Base-by-base conservation (phyloP, 1,140 invertebrate genomes). In the Ylistrum balloti region DNA sequence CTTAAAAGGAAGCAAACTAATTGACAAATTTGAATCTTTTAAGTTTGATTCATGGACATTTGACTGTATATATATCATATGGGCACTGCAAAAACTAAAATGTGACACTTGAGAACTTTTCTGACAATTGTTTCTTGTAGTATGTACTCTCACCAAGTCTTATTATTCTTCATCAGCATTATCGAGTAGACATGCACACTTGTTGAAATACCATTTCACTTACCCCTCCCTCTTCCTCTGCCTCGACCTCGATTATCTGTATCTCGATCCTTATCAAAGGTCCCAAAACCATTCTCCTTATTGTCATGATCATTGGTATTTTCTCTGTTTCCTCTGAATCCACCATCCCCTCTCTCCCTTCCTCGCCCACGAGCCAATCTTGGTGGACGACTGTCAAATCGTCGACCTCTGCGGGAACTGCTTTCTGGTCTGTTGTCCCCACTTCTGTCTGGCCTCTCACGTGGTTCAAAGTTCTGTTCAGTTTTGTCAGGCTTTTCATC, bases 171-270 rank as follows among this genome's bases (percentile, higher is more conserved):
- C 35, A 38, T 38, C 35, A 7, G 5, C 35, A 38, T 38, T 38
- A 38, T 38, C 35, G 5, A 38, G 35, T 38, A 38, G 5, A 38
- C 35, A 38, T 38, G 35, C 5, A 38, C 35, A 38, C 13, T 7
- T 7, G 5, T 7, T 13, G 5, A 38, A 7, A 13, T 7, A 38
- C 5, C 5, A 38, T 38, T 56, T 28, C 48, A 34, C 41, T 32
- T 45, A 92, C 91, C 91, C 38, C 88, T 86, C 86, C 85, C 87
- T 90, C 94, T 93, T 92, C 97, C 97, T 33, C 97, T 95, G 86
- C 97, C 97, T 93, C 96, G 91, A 91, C 97, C 93, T 95, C 96
- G 96, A 33, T 93, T 93, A 86, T 93, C 89, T 86, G 97, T 96
- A 45, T 97, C 90, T 86, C 91, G 91, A 35, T 93, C 91, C 90